phyloP scores from a whole-genome alignment of 2,797 vertebrate species.

The Mareca strepera region DNA sequence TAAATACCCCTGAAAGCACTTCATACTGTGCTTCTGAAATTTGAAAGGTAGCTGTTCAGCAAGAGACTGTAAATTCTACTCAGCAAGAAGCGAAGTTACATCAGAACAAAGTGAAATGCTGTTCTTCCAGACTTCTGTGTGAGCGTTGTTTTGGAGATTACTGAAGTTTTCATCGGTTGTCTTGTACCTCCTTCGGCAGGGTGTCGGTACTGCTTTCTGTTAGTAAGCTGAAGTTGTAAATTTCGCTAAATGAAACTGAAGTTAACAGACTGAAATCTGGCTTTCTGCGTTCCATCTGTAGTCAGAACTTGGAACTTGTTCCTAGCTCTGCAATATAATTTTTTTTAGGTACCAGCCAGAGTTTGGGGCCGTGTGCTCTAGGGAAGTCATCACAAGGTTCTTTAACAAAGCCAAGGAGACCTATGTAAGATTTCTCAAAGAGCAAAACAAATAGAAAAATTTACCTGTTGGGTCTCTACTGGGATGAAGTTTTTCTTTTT shows the following conservation, averaged over 20 bases:
- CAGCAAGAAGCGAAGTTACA: not conserved
- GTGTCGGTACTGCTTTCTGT: not conserved
- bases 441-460: not conserved
- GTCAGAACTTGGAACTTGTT: not conserved
- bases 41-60: conserved; percentile 17
- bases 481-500: not conserved
- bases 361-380: not conserved
- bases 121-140: not conserved
- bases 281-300: not conserved
- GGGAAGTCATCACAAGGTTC: not conserved
- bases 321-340: not conserved
- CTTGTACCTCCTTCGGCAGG: not conserved
- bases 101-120: not conserved
- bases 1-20: not conserved
- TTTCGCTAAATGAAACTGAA: not conserved
- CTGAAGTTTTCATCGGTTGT: not conserved
- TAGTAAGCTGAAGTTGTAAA: not conserved
- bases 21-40: not conserved
- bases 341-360: not conserved
- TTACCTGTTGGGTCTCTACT: not conserved
- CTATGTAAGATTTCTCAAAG: not conserved
- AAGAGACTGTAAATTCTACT: not conserved
- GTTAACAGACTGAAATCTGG: not conserved
- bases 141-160: not conserved
- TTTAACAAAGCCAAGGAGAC: not conserved